Evolutionary conservation across 2,888 invertebrate species (phyloP).

Genomic region (Brenthis hecate): DNA sequence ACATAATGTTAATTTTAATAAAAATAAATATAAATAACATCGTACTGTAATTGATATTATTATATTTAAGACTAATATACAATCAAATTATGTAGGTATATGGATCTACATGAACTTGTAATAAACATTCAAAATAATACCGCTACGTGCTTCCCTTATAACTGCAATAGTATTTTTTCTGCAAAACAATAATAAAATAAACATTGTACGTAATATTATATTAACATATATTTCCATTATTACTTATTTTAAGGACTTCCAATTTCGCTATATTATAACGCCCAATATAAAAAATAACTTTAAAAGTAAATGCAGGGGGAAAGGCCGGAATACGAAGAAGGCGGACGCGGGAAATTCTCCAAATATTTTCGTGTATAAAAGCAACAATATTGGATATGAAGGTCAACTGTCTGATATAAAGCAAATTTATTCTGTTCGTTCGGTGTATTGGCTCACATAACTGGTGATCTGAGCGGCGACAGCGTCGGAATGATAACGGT

Average conservation of each 20-base stretch:
- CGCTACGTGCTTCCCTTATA: constrained; percentile 9
- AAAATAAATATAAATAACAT: no score
- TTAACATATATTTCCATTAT: constrained; percentile 27
- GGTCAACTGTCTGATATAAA: constrained; percentile 78
- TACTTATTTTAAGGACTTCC: constrained; percentile 52
- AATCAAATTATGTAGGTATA: background rate
- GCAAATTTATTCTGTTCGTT: constrained; percentile 79
- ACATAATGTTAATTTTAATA: no score
- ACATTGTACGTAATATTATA: constrained; percentile 20
- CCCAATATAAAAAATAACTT: constrained; percentile 60
- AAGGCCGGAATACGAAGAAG: constrained; percentile 53
- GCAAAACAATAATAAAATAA: constrained; percentile 17
- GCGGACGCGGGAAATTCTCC: constrained; percentile 57
- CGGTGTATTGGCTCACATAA: constrained; percentile 79
- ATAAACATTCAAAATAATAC: constrained; percentile 9
- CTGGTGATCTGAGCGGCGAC: constrained; percentile 77
- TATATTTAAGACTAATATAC: background rate
- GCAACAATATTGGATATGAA: constrained; percentile 78
- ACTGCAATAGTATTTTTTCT: constrained; percentile 10
- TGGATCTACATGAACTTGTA: background rate
- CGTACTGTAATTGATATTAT: no score
- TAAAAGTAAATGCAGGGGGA: constrained; percentile 51
- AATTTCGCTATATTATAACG: constrained; percentile 56
- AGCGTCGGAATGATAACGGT: constrained; percentile 79
- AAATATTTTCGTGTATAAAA: constrained; percentile 70